Conservation (phyloP, 2,113 vertebrate genomes). For the Actenoides hombroni region DNA sequence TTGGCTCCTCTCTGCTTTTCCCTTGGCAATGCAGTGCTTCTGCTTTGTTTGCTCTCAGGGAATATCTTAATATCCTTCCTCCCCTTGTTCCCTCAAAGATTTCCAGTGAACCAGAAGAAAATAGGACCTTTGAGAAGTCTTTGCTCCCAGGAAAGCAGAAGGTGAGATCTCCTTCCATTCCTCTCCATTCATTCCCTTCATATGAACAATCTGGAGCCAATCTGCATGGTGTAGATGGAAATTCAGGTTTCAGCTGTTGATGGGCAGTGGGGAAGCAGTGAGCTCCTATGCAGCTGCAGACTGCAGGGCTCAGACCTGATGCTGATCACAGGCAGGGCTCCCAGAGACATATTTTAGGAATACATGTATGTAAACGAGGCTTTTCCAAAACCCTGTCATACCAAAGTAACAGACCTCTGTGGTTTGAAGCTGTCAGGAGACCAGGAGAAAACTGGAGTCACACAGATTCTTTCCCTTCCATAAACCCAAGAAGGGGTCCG, state of each 20-base stretch:
- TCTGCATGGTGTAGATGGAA: neutral
- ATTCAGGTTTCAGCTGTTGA: neutral
- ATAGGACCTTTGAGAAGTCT: neutral
- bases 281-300: neutral
- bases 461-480: neutral
- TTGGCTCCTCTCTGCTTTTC: neutral
- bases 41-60: neutral
- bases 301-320: neutral
- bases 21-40: neutral
- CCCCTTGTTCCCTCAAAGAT: neutral
- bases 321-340: neutral
- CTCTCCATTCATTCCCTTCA: neutral
- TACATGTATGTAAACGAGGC: rapidly evolving
- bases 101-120: neutral
- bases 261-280: neutral
- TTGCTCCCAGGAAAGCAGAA: neutral
- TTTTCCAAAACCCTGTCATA: neutral
- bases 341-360: neutral
- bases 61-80: neutral
- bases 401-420: neutral
- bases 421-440: neutral
- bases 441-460: neutral
- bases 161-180: neutral
- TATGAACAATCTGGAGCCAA: neutral
- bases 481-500: rapidly evolving